These are phyloP conservation scores for Kryptolebias ocellatus DNA, from an alignment of 2,797 vertebrate genomes.

Conservation along the genomic window DNA sequence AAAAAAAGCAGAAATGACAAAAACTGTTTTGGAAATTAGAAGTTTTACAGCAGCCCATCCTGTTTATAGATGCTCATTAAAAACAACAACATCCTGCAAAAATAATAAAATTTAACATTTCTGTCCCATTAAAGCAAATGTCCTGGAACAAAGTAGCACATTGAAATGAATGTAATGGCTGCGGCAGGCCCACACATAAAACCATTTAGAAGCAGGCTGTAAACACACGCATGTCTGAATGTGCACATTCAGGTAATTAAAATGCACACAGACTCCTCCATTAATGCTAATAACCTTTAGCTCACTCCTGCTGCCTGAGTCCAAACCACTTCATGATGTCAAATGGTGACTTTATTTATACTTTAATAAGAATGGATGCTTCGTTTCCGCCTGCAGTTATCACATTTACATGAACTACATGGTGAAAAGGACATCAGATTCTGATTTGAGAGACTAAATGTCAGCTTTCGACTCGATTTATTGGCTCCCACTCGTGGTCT, in stretches of 20 bases:
- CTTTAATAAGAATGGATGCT: neutral
- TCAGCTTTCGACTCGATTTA: neutral
- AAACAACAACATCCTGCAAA: neutral
- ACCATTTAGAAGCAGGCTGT: constrained; percentile 9
- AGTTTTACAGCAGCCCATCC: neutral
- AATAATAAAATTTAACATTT: neutral
- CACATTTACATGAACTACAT: neutral
- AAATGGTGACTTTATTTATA: neutral
- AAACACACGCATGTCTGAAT: constrained; percentile 2
- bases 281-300: constrained; percentile 17
- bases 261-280: constrained; percentile 15
- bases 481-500: no score
- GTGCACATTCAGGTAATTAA: neutral
- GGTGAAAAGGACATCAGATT: no score
- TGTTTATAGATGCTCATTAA: neutral
- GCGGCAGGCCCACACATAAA: neutral
- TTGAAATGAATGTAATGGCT: neutral
- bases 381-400: neutral
- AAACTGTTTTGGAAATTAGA: neutral
- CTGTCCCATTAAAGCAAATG: neutral
- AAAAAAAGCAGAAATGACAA: neutral
- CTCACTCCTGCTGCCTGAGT: neutral
- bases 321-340: neutral
- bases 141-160: neutral
- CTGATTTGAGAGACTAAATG: neutral